These are phyloP conservation scores for Agelas oroides DNA, from an alignment of 37 sponge, comb jelly and placozoan species.

Conservation along the genomic window DNA sequence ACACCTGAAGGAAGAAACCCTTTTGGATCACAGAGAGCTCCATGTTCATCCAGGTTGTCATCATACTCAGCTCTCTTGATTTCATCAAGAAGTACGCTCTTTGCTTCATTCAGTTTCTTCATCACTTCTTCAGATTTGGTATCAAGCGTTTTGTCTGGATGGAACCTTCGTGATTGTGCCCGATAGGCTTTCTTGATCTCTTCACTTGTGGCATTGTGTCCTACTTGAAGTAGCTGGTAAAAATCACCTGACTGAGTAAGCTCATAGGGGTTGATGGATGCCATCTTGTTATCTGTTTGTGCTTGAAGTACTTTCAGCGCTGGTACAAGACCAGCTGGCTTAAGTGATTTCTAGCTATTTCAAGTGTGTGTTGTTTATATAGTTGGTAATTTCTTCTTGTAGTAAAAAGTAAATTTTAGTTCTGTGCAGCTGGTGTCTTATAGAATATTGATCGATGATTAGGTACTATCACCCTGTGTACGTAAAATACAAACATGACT, in stretches of 20 bases:
- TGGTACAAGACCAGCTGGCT: no score
- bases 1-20: conserved; percentile 4
- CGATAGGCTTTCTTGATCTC: conserved; percentile 2
- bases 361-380: no score
- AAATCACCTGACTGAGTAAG: no score
- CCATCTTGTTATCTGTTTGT: no score
- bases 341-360: no score
- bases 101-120: conserved; percentile 12
- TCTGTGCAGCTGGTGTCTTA: no score
- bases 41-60: background rate
- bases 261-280: background rate
- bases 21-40: background rate
- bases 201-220: background rate
- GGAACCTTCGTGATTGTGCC: background rate
- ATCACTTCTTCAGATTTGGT: background rate
- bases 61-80: conserved; percentile 1
- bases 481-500: no score
- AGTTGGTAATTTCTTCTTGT: no score
- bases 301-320: no score
- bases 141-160: background rate
- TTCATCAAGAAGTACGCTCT: background rate
- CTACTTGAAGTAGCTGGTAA: conserved; percentile 13
- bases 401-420: no score
- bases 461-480: no score
- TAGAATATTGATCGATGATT: no score